phyloP scores from a whole-genome alignment of 2,113 vertebrate species.

The Protomyctophum bolini region DNA sequence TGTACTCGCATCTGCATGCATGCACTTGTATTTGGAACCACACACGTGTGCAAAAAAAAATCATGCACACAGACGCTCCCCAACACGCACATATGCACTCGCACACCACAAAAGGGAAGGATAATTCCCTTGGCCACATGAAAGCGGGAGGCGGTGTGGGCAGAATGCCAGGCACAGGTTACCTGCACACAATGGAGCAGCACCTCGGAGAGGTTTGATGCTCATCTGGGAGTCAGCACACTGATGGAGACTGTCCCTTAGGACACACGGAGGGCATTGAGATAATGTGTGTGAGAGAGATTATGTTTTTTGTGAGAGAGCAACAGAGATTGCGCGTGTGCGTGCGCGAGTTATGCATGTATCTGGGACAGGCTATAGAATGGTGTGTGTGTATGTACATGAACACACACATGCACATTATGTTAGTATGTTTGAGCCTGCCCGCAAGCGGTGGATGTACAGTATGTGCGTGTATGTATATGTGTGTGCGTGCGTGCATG shows the following conservation, averaged over 20 bases:
- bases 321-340: slow-evolving; percentile 33
- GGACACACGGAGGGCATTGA: no score
- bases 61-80: slow-evolving; percentile 5
- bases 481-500: slow-evolving; percentile 15
- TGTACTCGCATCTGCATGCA: no score
- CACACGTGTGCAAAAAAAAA: no score
- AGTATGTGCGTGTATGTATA: slow-evolving; percentile 12
- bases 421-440: slow-evolving; percentile 61
- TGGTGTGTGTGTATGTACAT: slow-evolving; percentile 24
- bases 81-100: slow-evolving; percentile 7
- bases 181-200: slow-evolving; percentile 80
- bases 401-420: slow-evolving; percentile 38
- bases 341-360: neutral
- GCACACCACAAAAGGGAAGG: slow-evolving; percentile 56
- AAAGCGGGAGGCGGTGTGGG: slow-evolving; percentile 80
- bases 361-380: no score
- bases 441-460: slow-evolving; percentile 18
- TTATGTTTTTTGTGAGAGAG: slow-evolving; percentile 36
- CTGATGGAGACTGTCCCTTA: slow-evolving; percentile 78
- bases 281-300: no score
- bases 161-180: slow-evolving; percentile 75
- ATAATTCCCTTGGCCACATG: slow-evolving; percentile 83
- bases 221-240: slow-evolving; percentile 80
- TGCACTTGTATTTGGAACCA: no score
- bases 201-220: slow-evolving; percentile 80